phyloP scores from a whole-genome alignment of 1,140 invertebrate genomes.

The Penaeus japonicus region DNA sequence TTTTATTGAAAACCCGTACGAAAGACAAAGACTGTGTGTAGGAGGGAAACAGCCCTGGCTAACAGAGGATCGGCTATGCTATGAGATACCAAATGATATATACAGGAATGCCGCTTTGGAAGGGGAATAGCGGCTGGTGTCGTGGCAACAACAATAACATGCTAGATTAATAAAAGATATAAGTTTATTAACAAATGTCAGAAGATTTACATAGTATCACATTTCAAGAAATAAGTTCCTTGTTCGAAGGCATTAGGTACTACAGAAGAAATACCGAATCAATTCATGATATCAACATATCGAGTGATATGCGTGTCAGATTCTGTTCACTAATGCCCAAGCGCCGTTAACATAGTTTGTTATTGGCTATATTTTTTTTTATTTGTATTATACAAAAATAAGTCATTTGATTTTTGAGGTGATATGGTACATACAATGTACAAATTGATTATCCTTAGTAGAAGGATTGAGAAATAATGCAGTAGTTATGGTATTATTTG shows the following conservation, averaged over 20 bases:
- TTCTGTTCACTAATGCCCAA: background rate
- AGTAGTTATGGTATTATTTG: conserved; percentile 41
- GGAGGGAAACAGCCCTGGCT: conserved; percentile 15
- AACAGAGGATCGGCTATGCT: conserved; percentile 10
- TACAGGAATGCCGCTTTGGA: background rate
- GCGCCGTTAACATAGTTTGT: background rate
- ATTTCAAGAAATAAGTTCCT: conserved; percentile 48
- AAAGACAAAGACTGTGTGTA: conserved; percentile 31
- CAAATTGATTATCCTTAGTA: conserved; percentile 50
- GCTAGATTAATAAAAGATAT: conserved; percentile 41
- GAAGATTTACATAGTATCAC: conserved; percentile 52
- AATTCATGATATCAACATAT: background rate
- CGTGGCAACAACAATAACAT: conserved; percentile 19
- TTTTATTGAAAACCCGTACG: conserved; percentile 38
- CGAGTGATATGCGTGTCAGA: background rate
- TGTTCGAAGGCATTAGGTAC: conserved; percentile 35
- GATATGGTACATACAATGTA: conserved; percentile 57
- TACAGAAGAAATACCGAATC: background rate
- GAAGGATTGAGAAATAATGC: conserved; percentile 42
- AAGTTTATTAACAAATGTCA: conserved; percentile 56
- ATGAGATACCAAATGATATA: background rate
- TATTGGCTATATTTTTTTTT: conserved; percentile 1
- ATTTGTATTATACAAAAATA: conserved; percentile 55
- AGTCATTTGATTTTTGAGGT: conserved; percentile 55
- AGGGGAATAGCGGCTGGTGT: background rate